These are phyloP conservation scores for Megaceryle maxima DNA, from an alignment of 2,113 vertebrate species.

Conservation along the genomic window DNA sequence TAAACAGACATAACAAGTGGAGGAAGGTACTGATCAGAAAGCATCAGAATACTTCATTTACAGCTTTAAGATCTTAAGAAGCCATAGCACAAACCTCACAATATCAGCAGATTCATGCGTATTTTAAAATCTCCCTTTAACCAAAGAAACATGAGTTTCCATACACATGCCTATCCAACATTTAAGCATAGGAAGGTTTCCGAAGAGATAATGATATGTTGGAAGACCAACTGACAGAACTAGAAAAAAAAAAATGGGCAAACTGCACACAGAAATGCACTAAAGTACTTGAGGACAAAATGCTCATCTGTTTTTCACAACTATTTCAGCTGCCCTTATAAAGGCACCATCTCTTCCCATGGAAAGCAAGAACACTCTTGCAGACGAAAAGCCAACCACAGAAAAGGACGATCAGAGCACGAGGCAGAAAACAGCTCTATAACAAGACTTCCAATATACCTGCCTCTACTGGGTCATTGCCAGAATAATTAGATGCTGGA, in stretches of 20 bases:
- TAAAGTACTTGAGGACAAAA: background rate
- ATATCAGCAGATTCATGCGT: background rate
- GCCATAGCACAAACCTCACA: background rate
- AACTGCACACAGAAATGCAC: background rate
- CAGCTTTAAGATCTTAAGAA: background rate
- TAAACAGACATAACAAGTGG: background rate
- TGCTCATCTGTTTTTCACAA: background rate
- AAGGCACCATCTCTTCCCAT: background rate
- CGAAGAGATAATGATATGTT: background rate
- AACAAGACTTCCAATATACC: background rate
- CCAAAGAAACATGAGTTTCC: background rate
- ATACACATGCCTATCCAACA: background rate
- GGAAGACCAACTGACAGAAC: background rate
- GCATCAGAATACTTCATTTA: background rate
- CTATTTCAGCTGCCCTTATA: background rate
- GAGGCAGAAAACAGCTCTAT: background rate
- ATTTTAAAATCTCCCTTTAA: background rate
- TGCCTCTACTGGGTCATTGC: background rate
- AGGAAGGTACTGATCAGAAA: background rate
- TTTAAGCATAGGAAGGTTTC: background rate
- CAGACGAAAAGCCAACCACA: rapidly evolving
- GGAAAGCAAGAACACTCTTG: background rate
- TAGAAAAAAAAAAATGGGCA: rapidly evolving
- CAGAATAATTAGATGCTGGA: background rate
- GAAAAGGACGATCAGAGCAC: background rate